Evolutionary conservation across 2,888 invertebrate species (phyloP).

Genomic region (Cybosia mesomella): DNA sequence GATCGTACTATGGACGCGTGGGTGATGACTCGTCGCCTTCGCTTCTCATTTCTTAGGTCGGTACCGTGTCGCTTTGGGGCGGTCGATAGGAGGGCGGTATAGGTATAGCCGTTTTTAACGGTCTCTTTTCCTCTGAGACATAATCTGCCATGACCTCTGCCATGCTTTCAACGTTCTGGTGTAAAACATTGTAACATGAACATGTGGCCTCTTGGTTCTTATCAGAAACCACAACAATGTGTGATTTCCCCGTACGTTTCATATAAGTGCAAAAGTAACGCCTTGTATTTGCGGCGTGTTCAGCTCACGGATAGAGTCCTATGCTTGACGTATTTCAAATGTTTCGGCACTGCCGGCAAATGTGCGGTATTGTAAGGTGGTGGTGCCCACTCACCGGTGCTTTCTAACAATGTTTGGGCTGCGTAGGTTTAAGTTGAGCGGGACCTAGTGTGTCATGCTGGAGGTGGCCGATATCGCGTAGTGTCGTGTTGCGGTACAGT

Average conservation of each 20-base stretch:
- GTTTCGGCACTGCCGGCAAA: slow-evolving; percentile 19
- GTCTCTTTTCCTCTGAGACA: background rate
- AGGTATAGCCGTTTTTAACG: slow-evolving; percentile 6
- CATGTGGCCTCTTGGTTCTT: slow-evolving; percentile 7
- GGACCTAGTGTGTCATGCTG: slow-evolving; percentile 43
- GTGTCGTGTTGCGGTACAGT: slow-evolving; percentile 74
- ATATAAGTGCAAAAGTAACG: slow-evolving; percentile 24
- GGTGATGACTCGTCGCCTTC: slow-evolving; percentile 46
- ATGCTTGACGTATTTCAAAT: slow-evolving; percentile 13
- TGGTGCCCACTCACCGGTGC: slow-evolving; percentile 1
- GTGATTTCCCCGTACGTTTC: slow-evolving; percentile 5
- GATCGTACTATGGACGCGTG: slow-evolving; percentile 43
- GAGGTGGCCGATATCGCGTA: slow-evolving; percentile 60
- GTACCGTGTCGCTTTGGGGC: slow-evolving; percentile 21
- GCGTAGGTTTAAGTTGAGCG: slow-evolving; percentile 22
- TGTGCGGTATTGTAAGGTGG: slow-evolving; percentile 11
- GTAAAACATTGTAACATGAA: background rate
- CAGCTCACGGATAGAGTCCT: slow-evolving; percentile 23
- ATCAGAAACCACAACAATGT: slow-evolving; percentile 2
- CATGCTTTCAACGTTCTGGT: background rate
- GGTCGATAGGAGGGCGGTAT: slow-evolving; percentile 7
- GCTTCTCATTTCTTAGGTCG: slow-evolving; percentile 30
- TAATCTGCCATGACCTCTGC: background rate
- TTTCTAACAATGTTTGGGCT: slow-evolving; percentile 30
- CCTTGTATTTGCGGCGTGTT: slow-evolving; percentile 1